Conservation (phyloP, 2,888 invertebrate species). For the Strigamia crassipes region DNA sequence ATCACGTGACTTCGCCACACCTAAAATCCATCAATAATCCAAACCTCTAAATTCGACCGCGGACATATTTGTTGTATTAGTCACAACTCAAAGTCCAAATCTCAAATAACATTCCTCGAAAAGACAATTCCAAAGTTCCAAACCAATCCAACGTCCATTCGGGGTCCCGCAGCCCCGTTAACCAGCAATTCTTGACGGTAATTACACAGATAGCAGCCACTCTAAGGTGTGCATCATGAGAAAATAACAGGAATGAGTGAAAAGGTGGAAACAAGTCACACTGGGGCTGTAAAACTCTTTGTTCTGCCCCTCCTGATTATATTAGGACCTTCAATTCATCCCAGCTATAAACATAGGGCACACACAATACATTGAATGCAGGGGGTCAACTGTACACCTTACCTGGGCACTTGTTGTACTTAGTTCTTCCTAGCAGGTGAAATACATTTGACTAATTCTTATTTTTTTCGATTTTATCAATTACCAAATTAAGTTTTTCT, state of each 20-base stretch:
- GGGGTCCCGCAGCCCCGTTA: neutral
- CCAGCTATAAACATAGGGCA: neutral
- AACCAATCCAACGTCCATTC: neutral
- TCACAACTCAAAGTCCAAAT: neutral
- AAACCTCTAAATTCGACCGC: too few relatives aligned
- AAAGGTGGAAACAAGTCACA: constrained; percentile 20
- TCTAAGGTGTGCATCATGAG: constrained; percentile 11
- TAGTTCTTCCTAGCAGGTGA: constrained; percentile 4
- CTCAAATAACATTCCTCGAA: neutral
- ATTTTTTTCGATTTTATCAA: neutral
- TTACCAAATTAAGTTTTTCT: neutral
- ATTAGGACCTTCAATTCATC: neutral
- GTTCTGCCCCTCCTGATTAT: constrained; percentile 37
- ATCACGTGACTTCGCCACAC: neutral
- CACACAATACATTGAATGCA: neutral
- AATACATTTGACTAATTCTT: too few relatives aligned
- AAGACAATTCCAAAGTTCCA: too few relatives aligned
- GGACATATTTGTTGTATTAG: too few relatives aligned
- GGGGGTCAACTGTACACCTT: neutral
- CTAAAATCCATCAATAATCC: neutral
- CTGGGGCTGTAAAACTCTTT: neutral
- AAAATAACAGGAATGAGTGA: neutral
- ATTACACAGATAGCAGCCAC: neutral
- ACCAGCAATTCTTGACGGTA: neutral
- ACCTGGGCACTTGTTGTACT: neutral